These are phyloP conservation scores for Hydriomena furcata DNA, from an alignment of 2,888 invertebrate species.

Conservation along the genomic window DNA sequence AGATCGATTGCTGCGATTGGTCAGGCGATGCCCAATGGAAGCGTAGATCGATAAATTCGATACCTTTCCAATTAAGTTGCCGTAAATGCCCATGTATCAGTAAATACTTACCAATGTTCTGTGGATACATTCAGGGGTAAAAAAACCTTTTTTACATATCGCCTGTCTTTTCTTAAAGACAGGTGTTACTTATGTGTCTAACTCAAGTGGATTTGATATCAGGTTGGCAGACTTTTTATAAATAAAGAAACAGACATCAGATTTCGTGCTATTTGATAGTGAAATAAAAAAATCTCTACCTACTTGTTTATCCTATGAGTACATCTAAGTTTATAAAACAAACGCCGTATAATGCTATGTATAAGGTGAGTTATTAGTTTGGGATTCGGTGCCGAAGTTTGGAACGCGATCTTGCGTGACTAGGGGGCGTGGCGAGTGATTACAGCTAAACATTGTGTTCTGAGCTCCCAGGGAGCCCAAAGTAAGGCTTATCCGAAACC, in stretches of 20 bases:
- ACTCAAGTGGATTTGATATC: no score
- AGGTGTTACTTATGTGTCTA: no score
- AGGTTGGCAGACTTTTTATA: no score
- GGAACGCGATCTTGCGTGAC: conserved; percentile 82
- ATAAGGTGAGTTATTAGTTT: conserved; percentile 19
- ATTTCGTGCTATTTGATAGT: no score
- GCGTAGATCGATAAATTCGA: conserved; percentile 44
- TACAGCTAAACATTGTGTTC: conserved; percentile 76
- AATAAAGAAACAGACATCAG: no score
- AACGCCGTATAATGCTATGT: conserved; percentile 27
- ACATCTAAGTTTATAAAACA: not conserved
- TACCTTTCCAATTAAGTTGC: not conserved
- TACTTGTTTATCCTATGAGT: not conserved
- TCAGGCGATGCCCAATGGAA: conserved; percentile 53
- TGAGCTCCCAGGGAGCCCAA: conserved; percentile 26
- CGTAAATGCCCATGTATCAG: not conserved
- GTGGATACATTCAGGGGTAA: no score
- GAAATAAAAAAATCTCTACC: conserved; percentile 8
- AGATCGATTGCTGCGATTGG: conserved; percentile 46
- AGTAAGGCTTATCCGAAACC: conserved; percentile 27
- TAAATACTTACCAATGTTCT: no score
- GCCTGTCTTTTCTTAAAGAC: no score
- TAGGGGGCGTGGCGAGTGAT: conserved; percentile 69
- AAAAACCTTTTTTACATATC: no score
- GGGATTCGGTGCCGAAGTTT: conserved; percentile 33